Base-by-base conservation (phyloP, 2,113 vertebrate species). In the Ailuropoda melanoleuca region DNA sequence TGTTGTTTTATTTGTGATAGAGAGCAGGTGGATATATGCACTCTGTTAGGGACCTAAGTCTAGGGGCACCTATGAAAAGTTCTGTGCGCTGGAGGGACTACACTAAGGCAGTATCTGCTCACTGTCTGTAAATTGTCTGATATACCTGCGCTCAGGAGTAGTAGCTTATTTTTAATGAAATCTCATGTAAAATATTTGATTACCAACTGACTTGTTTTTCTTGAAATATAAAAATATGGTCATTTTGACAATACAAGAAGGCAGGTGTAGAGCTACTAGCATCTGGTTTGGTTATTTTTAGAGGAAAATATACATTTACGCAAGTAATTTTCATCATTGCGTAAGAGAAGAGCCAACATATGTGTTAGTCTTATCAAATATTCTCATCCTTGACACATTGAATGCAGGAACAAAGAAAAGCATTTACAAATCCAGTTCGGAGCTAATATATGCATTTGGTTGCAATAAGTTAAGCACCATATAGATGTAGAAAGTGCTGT, bases 171-270 rank as follows among this genome's bases (percentile, higher is more conserved):
- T 62, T 55, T 60, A 8, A 37, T 56, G 3, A 13, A 53, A 18
- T 74, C 6, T 94, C 37, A 66, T 50, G 4, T 89, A 64, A 96
- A 74, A 94, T 19, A 64, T 56, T 83, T 83, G 46, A 94, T 50
- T 88, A 9, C 4, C n/a, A 75, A 48, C 1, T 39, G 23, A 23
- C 18, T 43, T n/a, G 18, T 80, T 58, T 60, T 53, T 78, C 29
- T 18, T 55, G 15, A 91, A 90, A 56, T 55, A 43, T 15, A 80
- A 74, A 84, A 74, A 60, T 68, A 2, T 34, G 17, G 3, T 8
- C 24, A 82, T 4, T 82, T 91, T 91, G 15, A 18, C 87, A 48
- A 87, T 74, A 58, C 2, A 43, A 50, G n/a, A 62, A 66, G 56
- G 26, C 62, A 70, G 3, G 26, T 83, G 7, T 94, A 14, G 4